These are phyloP conservation scores for Macrotrachela quadricornifera DNA, from an alignment of 1,140 invertebrate genomes.

Conservation along the genomic window DNA sequence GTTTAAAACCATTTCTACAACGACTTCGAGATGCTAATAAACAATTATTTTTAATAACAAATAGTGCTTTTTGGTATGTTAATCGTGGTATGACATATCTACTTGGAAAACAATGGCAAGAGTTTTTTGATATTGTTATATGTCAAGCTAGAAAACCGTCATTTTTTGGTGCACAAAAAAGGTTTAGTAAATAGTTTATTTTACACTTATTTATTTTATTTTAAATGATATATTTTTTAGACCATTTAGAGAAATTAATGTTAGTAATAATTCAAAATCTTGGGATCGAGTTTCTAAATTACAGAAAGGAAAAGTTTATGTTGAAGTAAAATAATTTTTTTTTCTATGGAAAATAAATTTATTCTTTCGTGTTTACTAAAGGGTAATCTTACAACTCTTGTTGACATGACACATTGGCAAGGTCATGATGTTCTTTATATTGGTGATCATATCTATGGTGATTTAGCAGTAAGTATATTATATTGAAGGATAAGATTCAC, in stretches of 20 bases:
- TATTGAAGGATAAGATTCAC: no score
- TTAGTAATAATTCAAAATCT: conserved; percentile 47
- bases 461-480: conserved; percentile 42
- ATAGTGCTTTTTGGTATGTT: conserved; percentile 77
- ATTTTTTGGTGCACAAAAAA: conserved; percentile 58
- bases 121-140: conserved; percentile 78
- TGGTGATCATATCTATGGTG: conserved; percentile 90
- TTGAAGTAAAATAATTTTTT: conserved; percentile 36
- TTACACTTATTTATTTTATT: no score
- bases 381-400: conserved; percentile 44
- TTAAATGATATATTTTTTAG: no score
- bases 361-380: no score
- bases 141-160: conserved; percentile 80
- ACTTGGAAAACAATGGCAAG: conserved; percentile 64
- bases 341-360: no score
- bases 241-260: no score
- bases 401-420: conserved; percentile 71
- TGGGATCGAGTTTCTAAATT: conserved; percentile 72
- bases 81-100: conserved; percentile 73
- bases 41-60: conserved; percentile 82
- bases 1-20: conserved; percentile 52
- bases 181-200: no score
- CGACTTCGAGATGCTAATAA: conserved; percentile 49
- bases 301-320: conserved; percentile 69
- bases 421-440: conserved; percentile 81